phyloP scores from a whole-genome alignment of 1,140 invertebrate genomes.

The Lysiphlebus fabarum region DNA sequence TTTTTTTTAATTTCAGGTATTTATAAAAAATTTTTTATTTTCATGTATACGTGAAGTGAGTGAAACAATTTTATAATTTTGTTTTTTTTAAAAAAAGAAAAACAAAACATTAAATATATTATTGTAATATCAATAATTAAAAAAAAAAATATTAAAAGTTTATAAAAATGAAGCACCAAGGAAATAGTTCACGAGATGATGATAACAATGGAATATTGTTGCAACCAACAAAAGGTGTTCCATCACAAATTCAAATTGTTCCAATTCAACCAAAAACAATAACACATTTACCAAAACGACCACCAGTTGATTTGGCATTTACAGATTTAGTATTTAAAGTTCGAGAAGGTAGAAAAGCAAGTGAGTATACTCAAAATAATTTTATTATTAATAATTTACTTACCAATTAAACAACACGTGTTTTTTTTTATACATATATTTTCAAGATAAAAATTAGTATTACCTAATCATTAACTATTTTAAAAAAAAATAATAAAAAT shows the following conservation, averaged over 20 bases:
- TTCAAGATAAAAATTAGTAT: too few species aligned
- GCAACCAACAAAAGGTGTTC: slow-evolving; percentile 54
- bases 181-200: slow-evolving; percentile 45
- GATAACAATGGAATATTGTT: slow-evolving; percentile 48
- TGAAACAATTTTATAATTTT: not conserved
- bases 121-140: not conserved
- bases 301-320: slow-evolving; percentile 84
- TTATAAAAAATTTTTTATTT: too few species aligned
- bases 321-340: slow-evolving; percentile 81
- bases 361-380: slow-evolving; percentile 69
- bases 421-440: too few species aligned
- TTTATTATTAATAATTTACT: too few species aligned
- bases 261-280: slow-evolving; percentile 72
- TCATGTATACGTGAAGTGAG: not conserved
- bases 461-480: too few species aligned
- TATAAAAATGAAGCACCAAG: slow-evolving; percentile 47
- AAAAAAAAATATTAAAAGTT: slow-evolving; percentile 1
- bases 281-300: slow-evolving; percentile 78
- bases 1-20: too few species aligned
- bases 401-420: too few species aligned
- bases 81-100: not conserved
- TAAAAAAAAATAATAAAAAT: too few species aligned
- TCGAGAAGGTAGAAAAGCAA: slow-evolving; percentile 73
- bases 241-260: slow-evolving; percentile 61
- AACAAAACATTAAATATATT: too few species aligned